These are phyloP conservation scores for Dolichotis patagonum DNA, from an alignment of 2,113 vertebrate genomes.

Conservation along the genomic window DNA sequence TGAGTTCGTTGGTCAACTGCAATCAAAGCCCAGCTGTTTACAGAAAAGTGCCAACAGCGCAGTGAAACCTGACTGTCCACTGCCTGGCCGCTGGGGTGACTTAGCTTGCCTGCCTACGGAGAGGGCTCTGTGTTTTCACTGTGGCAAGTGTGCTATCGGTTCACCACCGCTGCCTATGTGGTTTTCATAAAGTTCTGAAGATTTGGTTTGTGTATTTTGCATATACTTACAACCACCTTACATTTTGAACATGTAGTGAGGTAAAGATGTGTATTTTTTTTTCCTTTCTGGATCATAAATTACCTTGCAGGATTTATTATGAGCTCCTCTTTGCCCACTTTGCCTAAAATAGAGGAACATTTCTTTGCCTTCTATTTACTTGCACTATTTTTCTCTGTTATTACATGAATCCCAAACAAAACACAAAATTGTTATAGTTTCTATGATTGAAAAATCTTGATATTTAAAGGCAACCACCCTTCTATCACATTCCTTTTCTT, in stretches of 20 bases:
- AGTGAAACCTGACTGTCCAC: not conserved
- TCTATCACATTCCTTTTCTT: not conserved
- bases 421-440: not conserved
- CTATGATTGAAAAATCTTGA: not conserved
- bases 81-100: not conserved
- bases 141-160: not conserved
- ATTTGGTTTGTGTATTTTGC: not conserved
- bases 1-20: no score
- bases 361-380: not conserved
- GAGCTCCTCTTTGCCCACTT: not conserved
- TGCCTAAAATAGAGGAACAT: not conserved
- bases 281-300: not conserved
- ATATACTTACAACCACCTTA: not conserved
- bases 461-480: not conserved
- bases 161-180: not conserved
- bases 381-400: not conserved
- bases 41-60: not conserved
- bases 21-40: not conserved
- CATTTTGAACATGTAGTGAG: not conserved
- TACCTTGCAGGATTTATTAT: not conserved
- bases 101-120: not conserved
- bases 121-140: not conserved
- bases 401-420: not conserved
- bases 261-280: not conserved
- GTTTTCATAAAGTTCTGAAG: not conserved